Conservation (phyloP, 2,888 invertebrate species). For the Bruchidius siliquastri region DNA sequence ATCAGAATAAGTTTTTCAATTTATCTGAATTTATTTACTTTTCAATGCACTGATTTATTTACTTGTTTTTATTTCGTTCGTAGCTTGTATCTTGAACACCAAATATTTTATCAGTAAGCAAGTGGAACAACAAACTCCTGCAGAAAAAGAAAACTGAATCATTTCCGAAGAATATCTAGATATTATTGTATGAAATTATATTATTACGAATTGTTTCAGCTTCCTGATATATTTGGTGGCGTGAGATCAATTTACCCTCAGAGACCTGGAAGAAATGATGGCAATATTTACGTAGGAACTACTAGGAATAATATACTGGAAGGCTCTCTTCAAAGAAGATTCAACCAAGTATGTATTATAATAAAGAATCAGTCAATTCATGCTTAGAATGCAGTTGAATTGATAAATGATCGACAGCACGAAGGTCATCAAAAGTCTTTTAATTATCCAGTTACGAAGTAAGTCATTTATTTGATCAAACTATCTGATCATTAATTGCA, state of each 20-base stretch:
- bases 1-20: too few relatives aligned
- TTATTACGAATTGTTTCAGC: slow-evolving; percentile 47
- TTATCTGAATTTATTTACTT: neutral
- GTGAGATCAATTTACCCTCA: slow-evolving; percentile 86
- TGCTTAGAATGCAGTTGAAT: neutral
- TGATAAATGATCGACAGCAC: neutral
- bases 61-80: too few relatives aligned
- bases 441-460: too few relatives aligned
- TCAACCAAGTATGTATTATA: slow-evolving; percentile 60
- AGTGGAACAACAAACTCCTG: too few relatives aligned
- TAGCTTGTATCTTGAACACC: too few relatives aligned
- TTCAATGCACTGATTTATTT: too few relatives aligned
- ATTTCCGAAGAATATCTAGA: neutral
- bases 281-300: slow-evolving; percentile 87
- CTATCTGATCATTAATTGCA: too few relatives aligned
- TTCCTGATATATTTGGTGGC: slow-evolving; percentile 84
- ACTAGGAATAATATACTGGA: slow-evolving; percentile 85
- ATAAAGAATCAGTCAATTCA: neutral
- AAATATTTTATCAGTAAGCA: too few relatives aligned
- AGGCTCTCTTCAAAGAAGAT: slow-evolving; percentile 83
- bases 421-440: too few relatives aligned
- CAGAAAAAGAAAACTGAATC: too few relatives aligned
- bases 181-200: too few relatives aligned
- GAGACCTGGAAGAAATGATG: slow-evolving; percentile 81
- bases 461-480: too few relatives aligned